Conservation (phyloP, 2,797 vertebrate genomes). For the Poliocrania exsul region DNA sequence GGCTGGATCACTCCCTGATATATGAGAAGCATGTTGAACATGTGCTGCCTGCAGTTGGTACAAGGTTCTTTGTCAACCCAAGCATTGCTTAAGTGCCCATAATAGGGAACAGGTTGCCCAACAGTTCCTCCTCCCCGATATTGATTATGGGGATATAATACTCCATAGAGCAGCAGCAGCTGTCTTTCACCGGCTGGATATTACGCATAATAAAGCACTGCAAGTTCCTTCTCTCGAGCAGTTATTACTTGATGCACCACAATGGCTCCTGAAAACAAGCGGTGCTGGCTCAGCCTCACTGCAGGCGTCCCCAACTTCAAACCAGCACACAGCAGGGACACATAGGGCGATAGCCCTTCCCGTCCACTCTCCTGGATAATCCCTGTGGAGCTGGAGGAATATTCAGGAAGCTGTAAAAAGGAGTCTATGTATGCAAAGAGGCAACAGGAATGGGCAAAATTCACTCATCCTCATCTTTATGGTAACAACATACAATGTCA, state of each 20-base stretch:
- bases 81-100: slow-evolving; percentile 33
- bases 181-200: slow-evolving; percentile 22
- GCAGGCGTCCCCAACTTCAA: neutral
- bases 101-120: slow-evolving; percentile 44
- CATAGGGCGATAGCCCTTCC: rapidly evolving
- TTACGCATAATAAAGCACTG: slow-evolving; percentile 22
- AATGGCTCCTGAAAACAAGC: neutral
- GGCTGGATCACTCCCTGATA: neutral
- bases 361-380: neutral
- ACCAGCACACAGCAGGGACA: neutral
- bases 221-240: neutral
- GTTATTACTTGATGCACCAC: neutral
- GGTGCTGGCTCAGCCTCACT: neutral
- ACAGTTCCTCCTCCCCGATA: slow-evolving; percentile 7
- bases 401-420: neutral
- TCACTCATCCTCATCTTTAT: neutral
- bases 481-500: neutral
- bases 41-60: slow-evolving; percentile 29
- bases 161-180: slow-evolving; percentile 25
- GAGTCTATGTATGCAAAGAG: neutral
- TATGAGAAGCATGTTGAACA: slow-evolving; percentile 15
- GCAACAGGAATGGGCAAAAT: neutral
- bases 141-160: slow-evolving; percentile 14
- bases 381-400: neutral
- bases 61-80: slow-evolving; percentile 34